Percentiles rank a stretch among this genome's conserved stretches.
Evolutionary conservation across 2,113 vertebrate genomes (phyloP).

Genomic region (Indicator maculatus): DNA sequence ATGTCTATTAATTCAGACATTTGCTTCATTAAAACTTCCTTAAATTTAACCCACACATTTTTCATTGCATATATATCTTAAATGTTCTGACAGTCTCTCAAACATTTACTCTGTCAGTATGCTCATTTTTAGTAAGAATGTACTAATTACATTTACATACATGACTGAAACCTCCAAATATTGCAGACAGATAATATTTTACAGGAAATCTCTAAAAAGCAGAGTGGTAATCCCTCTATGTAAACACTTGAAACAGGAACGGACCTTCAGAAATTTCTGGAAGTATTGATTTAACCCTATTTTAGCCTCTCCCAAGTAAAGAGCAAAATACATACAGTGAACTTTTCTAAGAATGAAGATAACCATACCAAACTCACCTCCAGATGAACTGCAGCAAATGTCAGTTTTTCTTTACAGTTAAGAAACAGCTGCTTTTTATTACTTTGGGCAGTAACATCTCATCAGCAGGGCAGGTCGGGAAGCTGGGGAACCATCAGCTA

Average conservation of each 20-base stretch:
- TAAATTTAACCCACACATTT: not conserved
- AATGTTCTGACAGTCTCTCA: not conserved
- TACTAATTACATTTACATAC: not conserved
- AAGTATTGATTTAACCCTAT: not conserved
- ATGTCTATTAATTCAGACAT: not conserved
- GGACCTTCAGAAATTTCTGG: not conserved
- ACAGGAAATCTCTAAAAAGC: not conserved
- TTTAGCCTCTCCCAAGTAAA: not conserved
- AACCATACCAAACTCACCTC: not conserved
- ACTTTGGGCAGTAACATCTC: not conserved
- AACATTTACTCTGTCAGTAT: not conserved
- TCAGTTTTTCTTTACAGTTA: not conserved
- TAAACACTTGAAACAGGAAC: not conserved
- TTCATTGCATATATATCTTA: not conserved
- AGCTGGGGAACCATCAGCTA: not conserved
- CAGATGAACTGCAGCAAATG: not conserved
- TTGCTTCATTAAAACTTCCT: slow-evolving; percentile 10
- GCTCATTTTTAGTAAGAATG: not conserved
- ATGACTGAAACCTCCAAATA: not conserved
- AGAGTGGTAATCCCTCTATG: not conserved
- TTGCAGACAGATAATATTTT: not conserved
- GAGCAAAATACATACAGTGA: not conserved
- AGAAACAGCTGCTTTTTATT: slow-evolving; percentile 11
- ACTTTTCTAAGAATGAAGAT: not conserved
- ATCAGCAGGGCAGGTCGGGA: not conserved